Base-by-base conservation (phyloP, 64 coral and sea anemone species). In the Porites australiensis region DNA sequence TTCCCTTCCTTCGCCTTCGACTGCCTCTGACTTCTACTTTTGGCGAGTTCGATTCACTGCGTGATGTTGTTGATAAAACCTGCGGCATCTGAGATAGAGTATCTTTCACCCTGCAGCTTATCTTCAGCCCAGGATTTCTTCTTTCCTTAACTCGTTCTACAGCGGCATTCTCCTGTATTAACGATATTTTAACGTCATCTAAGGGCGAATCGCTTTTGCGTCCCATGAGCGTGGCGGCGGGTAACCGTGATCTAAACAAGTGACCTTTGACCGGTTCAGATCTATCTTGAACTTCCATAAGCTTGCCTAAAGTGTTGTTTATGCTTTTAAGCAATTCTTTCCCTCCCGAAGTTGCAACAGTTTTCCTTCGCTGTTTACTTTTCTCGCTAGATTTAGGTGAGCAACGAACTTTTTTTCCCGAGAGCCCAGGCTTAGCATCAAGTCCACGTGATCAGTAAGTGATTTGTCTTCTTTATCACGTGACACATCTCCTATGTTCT, bases 271-370 rank as follows among this genome's bases (percentile, higher is more conserved):
- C 7, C 5, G 62, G 63, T 8, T 84, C 81, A 9, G 63, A 9
- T 9, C 68, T 84, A 50, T 84, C 81, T 68, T 84, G 81, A 16
- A 84, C 45, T n/a, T 84, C 81, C 58, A 84, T 46, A 8, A 84
- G 81, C 62, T 23, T 64, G 12, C 81, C 81, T 69, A 84, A 84
- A 67, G 81, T 84, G 46, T 84, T 84, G 47, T 84, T 84, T 84
- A 84, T 84, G 68, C 81, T 84, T 12, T 84, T 68, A 0, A 84
- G 45, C 18, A 84, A 49, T 46, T 84, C 81, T 84, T 68, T 84
- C 4, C 81, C 81, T 50, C 81, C 81, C 13, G 81, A 49, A 4
- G 81, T 68, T 44, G 62, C 81, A 16, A 84, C 22, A 4, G 81
- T 64, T 68, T 84, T 67, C 44, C 45, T 67, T 11, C 61, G 44